Evolutionary conservation across 2,797 vertebrate species (phyloP).

Genomic region (Anableps anableps): DNA sequence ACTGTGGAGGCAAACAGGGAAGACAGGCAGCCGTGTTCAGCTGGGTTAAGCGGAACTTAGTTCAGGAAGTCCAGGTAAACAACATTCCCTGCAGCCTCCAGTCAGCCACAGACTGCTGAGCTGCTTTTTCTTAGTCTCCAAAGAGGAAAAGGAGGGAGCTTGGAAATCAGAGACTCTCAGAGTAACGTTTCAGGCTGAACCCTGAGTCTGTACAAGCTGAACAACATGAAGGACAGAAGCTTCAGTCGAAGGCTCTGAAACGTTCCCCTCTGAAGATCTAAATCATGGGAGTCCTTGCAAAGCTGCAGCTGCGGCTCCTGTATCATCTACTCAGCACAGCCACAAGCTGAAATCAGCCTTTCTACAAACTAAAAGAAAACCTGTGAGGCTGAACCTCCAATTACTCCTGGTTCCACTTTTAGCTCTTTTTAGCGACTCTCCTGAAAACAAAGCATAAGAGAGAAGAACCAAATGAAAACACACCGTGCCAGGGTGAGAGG

Average conservation of each 20-base stretch:
- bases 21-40: conserved; percentile 67
- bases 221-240: conserved; percentile 13
- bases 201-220: conserved; percentile 17
- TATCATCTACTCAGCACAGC: conserved; percentile 52
- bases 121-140: conserved; percentile 56
- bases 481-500: conserved; percentile 37
- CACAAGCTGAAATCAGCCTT: conserved; percentile 13
- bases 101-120: conserved; percentile 49
- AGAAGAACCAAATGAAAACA: conserved; percentile 44
- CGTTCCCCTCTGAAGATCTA: conserved; percentile 38
- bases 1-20: conserved; percentile 60
- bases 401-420: conserved; percentile 42
- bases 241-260: conserved; percentile 36
- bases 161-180: conserved; percentile 38
- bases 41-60: conserved; percentile 64
- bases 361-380: conserved; percentile 9
- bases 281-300: conserved; percentile 58
- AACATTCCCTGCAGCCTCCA: conserved; percentile 73
- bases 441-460: conserved; percentile 69
- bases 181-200: conserved; percentile 32
- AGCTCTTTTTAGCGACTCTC: conserved; percentile 62
- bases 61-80: conserved; percentile 72
- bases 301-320: conserved; percentile 69
- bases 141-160: conserved; percentile 42
- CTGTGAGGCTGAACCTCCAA: neutral